Evolutionary conservation across 2,888 invertebrate genomes (phyloP), one percentile per base, ranked within the genome.

Genomic region (Meiosimyza decipiens): DNA sequence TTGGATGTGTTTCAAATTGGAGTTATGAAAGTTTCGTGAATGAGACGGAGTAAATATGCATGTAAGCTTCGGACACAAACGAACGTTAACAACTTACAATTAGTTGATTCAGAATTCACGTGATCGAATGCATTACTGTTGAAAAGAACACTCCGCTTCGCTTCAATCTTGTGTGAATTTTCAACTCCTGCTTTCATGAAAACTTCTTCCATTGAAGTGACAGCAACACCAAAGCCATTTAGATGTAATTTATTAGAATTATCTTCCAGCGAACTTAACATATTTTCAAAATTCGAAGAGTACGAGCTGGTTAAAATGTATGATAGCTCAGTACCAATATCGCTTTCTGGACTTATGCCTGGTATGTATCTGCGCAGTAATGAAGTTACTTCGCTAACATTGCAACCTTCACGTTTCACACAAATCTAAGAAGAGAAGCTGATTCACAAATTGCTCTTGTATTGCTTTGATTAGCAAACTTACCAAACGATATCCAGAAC

Each of bases 171-270:
- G 0, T 6, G n/a, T 54, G 33, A 3, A n/a, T 62, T 72, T 72
- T 90, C 89, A 2, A 89, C 86, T 13, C 89, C 89, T 13, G 89
- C 88, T 22, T 91, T 91, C 89, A 94, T 90, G 82, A 94, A 94
- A 0, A 95, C 95, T 87, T 95, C 95, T 87, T 95, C 95, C 85
- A 95, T 89, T 0, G 94, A 94, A 1, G 95, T 95, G 15, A 94
- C 90, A 3, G 93, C 91, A 49, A 94, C 91, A 4, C 95, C 95
- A 83, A 93, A 95, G 82, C 93, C 93, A 72, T 90, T 90, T 67
- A 93, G 91, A 11, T 90, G 91, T 33, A 95, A 88, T 2, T 82
- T 82, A 0, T 86, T 82, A 47, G 89, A 88, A 66, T 90, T 88
- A 0, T 81, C 81, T 82, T 94, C 94, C 49, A 94, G 85, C 69